Base-by-base conservation (phyloP, 92 coral and sea anemone genomes). In the Plumapathes pennacea region DNA sequence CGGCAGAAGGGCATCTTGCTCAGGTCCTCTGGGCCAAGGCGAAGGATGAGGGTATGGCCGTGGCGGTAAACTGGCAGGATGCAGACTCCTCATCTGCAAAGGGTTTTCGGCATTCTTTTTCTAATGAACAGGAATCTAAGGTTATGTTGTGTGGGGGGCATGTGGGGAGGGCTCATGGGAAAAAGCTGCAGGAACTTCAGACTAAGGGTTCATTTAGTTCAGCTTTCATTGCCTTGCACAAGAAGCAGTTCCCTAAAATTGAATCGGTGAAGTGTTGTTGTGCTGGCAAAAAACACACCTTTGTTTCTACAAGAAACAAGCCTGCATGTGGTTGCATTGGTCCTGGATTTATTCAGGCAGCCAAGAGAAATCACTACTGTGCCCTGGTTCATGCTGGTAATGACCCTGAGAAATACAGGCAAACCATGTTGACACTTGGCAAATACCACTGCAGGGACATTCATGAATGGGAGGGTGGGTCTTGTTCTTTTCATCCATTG, bases 291-390 rank as follows among this genome's bases (percentile, higher is more conserved):
- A 74, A 65, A 6, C 82, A 65, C 27, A 43, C 46, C 21, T 50
- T 45, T 50, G 57, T 54, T 30, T 6, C 61, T 18, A 54, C 64
- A 10, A 57, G 64, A 30, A 57, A 39, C 64, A 57, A 54, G 25
- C 61, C 61, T 38, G 47, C 38, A 3, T 76, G 88, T 81, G 88
- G 83, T 12, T 81, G 82, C 30, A 38, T 81, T 3, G 48, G 72
- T 20, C 72, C 62, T 38, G 78, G 46, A 24, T 72, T 81, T 43
- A 46, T 81, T 4, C 58, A 60, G 25, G 29, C 38, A 17, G 82
- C 81, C 11, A 81, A 81, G 46, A 26, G 82, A 28, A 82, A 82
- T 40, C 83, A 82, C 49, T 80, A 54, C 63, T 72, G 76, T 46
- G 81, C 64, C 43, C 52, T 71, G 21, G 69, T 71, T 36, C 78